phyloP scores from a whole-genome alignment of 2,888 invertebrate species.

The Sussaba pulchella region DNA sequence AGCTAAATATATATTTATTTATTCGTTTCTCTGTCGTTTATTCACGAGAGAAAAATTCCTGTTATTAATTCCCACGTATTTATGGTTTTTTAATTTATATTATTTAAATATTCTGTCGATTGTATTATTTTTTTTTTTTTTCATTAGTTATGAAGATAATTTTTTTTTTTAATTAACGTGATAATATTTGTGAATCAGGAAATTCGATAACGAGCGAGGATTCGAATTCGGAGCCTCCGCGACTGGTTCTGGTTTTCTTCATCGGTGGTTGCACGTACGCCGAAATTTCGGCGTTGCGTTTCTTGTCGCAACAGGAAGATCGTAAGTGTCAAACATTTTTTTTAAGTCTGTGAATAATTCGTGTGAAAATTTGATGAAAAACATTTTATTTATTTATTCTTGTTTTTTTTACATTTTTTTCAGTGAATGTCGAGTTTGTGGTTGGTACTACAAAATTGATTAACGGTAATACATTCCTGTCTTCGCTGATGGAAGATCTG shows the following conservation, averaged over 20 bases:
- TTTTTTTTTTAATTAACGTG: conserved; percentile 38
- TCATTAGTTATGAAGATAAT: not conserved
- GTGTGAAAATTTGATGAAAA: not conserved
- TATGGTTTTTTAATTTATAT: too few relatives aligned
- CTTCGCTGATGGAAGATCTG: conserved; percentile 88
- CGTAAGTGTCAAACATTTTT: conserved; percentile 77
- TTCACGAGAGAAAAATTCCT: not conserved
- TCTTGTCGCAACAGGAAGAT: conserved; percentile 91
- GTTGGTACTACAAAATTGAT: conserved; percentile 96
- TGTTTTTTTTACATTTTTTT: too few relatives aligned
- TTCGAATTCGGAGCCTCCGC: conserved; percentile 85
- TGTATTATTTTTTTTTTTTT: too few relatives aligned
- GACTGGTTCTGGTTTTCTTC: conserved; percentile 96
- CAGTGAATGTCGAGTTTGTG: conserved; percentile 93
- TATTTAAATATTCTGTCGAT: too few relatives aligned
- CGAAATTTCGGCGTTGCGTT: conserved; percentile 93
- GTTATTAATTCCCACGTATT: not conserved
- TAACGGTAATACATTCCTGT: conserved; percentile 94
- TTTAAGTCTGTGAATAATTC: not conserved
- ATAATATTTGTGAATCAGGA: conserved; percentile 77
- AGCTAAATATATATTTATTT: conserved; percentile 60
- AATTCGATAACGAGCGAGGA: conserved; percentile 84
- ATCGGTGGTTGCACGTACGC: conserved; percentile 99
- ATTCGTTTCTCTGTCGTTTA: not conserved
- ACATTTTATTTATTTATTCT: too few relatives aligned